These are phyloP conservation scores for Diabrotica virgifera DNA, from an alignment of 1,140 invertebrate genomes.

Conservation along the genomic window DNA sequence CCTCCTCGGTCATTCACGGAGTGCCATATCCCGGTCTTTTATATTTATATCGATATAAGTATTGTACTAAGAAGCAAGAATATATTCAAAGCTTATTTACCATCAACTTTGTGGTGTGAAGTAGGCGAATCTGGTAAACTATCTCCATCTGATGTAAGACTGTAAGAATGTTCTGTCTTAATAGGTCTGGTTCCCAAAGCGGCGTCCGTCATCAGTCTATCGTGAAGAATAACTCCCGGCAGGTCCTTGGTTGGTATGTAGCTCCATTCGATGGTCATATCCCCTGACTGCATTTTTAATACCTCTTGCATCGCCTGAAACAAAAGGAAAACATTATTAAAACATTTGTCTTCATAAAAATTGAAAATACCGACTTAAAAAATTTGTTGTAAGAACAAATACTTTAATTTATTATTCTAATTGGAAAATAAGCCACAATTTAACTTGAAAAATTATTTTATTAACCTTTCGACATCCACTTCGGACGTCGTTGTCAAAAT, in stretches of 20 bases:
- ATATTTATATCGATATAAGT: too few species aligned
- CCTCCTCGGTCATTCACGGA: too few species aligned
- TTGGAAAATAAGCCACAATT: too few species aligned
- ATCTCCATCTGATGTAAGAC: conserved; percentile 66
- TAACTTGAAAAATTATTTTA: too few species aligned
- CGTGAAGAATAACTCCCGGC: conserved; percentile 72
- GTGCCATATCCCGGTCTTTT: too few species aligned
- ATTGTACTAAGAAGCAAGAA: background rate
- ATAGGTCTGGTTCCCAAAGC: conserved; percentile 73
- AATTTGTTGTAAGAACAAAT: too few species aligned
- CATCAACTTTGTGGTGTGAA: conserved; percentile 61
- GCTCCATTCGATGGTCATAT: conserved; percentile 42
- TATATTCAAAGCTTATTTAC: conserved; percentile 47
- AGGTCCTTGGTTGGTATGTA: conserved; percentile 57
- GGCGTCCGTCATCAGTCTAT: conserved; percentile 87
- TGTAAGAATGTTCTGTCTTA: conserved; percentile 84
- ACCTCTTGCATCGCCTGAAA: conserved; percentile 63
- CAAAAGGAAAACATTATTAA: conserved; percentile 23
- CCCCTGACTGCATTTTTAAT: conserved; percentile 36
- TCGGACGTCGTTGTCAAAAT: too few species aligned
- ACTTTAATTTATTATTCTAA: too few species aligned
- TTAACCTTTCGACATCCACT: too few species aligned
- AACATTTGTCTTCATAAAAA: too few species aligned
- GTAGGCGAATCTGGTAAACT: conserved; percentile 61
- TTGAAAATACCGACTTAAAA: too few species aligned